A percentile compares a stretch with the other conserved stretches of the same genome.
These are phyloP conservation scores for Pituophis catenifer DNA, from an alignment of 2,113 vertebrate species.

Conservation along the genomic window DNA sequence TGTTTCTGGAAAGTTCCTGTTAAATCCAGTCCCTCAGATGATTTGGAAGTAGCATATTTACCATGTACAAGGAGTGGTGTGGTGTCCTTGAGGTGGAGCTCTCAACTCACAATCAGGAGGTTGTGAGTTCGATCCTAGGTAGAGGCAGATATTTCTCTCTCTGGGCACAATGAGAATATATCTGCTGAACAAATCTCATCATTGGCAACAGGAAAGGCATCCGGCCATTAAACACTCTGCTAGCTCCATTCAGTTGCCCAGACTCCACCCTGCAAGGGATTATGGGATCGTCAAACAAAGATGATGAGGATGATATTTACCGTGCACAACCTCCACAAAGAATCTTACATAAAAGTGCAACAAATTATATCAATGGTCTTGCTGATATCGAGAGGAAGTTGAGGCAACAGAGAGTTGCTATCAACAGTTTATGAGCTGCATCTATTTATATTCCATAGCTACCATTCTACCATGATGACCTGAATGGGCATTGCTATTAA, in stretches of 20 bases:
- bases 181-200: too few relatives aligned
- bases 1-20: background rate
- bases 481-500: conserved; percentile 67
- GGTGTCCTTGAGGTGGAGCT: too few relatives aligned
- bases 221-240: too few relatives aligned
- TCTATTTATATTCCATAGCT: conserved; percentile 66
- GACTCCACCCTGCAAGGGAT: too few relatives aligned
- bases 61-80: background rate
- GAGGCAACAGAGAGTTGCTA: conserved; percentile 58
- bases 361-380: conserved; percentile 60
- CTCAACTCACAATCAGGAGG: too few relatives aligned
- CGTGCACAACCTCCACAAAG: conserved; percentile 36
- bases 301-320: conserved; percentile 28
- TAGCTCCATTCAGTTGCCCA: too few relatives aligned
- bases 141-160: too few relatives aligned
- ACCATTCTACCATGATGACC: conserved; percentile 62
- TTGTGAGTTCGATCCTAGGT: too few relatives aligned
- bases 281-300: too few relatives aligned
- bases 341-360: conserved; percentile 44
- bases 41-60: conserved; percentile 52
- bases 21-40: conserved; percentile 42
- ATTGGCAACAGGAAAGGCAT: too few relatives aligned
- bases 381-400: conserved; percentile 52
- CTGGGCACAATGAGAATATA: too few relatives aligned
- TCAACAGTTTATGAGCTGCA: conserved; percentile 67